Conservation (phyloP, 2,113 vertebrate genomes). For the Brachyhypopomus gauderio region DNA sequence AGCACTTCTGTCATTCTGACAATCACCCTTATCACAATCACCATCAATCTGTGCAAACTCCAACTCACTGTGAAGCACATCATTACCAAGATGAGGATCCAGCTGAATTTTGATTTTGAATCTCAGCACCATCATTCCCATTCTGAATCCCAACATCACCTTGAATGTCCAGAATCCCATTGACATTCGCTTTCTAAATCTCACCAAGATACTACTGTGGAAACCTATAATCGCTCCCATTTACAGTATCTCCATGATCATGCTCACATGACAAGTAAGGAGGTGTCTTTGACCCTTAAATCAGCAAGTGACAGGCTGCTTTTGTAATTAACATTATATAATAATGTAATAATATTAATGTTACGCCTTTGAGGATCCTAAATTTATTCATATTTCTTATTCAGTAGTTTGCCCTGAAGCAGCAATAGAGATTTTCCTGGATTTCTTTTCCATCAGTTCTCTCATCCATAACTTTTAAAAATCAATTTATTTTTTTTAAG, state of each 20-base stretch:
- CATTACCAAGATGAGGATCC: constrained; percentile 2
- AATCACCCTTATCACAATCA: constrained; percentile 32
- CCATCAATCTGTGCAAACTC: background rate
- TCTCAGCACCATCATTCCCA: constrained; percentile 25
- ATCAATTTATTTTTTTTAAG: constrained; percentile 32
- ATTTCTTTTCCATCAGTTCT: background rate
- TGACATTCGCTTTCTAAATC: constrained; percentile 3
- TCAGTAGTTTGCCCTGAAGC: constrained; percentile 16
- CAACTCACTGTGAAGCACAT: constrained; percentile 18
- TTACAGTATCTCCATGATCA: background rate
- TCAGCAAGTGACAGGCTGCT: background rate
- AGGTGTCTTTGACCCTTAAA: background rate
- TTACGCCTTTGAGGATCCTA: no score
- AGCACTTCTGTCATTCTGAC: background rate
- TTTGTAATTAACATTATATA: background rate
- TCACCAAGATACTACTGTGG: background rate
- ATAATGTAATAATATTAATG: background rate
- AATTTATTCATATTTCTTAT: constrained; percentile 12
- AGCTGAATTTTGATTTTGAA: constrained; percentile 2
- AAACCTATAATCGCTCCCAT: constrained; percentile 14
- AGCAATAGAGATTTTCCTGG: background rate
- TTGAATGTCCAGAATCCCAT: constrained; percentile 2
- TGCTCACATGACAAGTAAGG: constrained; percentile 57
- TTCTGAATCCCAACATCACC: constrained; percentile 27
- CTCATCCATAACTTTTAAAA: background rate